A percentile compares a stretch with the other conserved stretches of the same genome.
Conservation (phyloP, 2,797 vertebrate species). For the Brachyalestes nurse region DNA sequence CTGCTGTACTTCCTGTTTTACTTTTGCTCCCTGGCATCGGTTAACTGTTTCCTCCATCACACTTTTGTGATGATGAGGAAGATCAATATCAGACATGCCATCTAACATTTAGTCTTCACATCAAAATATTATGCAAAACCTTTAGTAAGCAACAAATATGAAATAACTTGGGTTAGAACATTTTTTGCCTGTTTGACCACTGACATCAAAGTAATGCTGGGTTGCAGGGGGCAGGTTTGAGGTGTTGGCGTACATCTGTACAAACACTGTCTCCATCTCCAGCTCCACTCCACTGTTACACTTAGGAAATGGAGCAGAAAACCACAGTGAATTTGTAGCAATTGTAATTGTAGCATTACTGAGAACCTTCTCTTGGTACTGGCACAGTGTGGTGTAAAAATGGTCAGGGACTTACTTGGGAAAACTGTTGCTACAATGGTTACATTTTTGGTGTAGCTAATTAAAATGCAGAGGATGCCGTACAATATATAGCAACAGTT, state of each 20-base stretch:
- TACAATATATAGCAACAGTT: neutral
- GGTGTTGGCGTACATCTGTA: neutral
- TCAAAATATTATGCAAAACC: conserved; percentile 1
- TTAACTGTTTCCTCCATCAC: conserved; percentile 68
- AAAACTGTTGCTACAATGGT: neutral
- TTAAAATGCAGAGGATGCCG: neutral
- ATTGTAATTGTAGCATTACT: neutral
- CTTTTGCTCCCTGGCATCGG: conserved; percentile 60
- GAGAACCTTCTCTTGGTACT: neutral
- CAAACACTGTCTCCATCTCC: neutral
- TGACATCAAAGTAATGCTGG: neutral
- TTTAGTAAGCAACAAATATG: neutral
- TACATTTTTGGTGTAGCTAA: neutral
- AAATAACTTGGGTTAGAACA: neutral
- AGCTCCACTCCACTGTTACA: neutral
- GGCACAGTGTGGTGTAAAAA: neutral
- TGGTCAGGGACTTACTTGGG: neutral
- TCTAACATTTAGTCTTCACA: neutral
- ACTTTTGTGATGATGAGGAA: conserved; percentile 19
- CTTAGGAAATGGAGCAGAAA: conserved; percentile 2
- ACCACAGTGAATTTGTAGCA: neutral
- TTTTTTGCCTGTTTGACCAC: neutral
- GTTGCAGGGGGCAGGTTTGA: too few relatives aligned
- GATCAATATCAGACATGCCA: neutral
- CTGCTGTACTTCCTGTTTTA: conserved; percentile 72